phyloP scores from a whole-genome alignment of 2,113 vertebrate genomes.

The Cisticola juncidis region DNA sequence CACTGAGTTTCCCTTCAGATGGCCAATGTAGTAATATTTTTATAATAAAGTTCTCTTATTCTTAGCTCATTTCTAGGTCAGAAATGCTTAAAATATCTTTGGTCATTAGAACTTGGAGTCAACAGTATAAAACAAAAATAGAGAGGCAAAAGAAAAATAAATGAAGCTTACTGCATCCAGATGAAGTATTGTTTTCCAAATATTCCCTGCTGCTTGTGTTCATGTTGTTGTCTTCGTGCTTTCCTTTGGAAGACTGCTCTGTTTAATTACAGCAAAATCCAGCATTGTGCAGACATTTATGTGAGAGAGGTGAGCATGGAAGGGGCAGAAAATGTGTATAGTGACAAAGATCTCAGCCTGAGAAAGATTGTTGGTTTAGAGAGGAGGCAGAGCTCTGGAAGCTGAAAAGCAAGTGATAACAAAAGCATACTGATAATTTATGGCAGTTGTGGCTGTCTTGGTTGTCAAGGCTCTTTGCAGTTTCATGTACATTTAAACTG shows the following conservation, averaged over 20 bases:
- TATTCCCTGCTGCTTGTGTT: neutral
- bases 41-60: conserved; percentile 31
- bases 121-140: conserved; percentile 51
- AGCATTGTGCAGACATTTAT: neutral
- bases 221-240: neutral
- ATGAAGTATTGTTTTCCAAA: conserved; percentile 38
- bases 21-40: conserved; percentile 39
- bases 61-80: conserved; percentile 52
- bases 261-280: conserved; percentile 24
- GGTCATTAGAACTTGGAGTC: conserved; percentile 60
- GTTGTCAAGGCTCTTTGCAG: neutral
- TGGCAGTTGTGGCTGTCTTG: neutral
- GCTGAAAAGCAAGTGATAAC: neutral
- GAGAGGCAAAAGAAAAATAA: conserved; percentile 45
- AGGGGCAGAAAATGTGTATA: neutral
- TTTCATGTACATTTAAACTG: neutral
- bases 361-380: neutral
- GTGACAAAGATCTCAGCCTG: neutral
- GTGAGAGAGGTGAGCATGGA: neutral
- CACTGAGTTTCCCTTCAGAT: neutral
- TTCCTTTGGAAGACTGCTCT: neutral
- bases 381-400: neutral
- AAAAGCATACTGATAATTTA: neutral
- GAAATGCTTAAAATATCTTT: conserved; percentile 51
- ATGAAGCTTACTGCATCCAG: conserved; percentile 27